Percentiles rank a stretch among this genome's conserved stretches.
These are phyloP conservation scores for Alcedo atthis DNA, from an alignment of 2,797 vertebrate species.

Conservation along the genomic window DNA sequence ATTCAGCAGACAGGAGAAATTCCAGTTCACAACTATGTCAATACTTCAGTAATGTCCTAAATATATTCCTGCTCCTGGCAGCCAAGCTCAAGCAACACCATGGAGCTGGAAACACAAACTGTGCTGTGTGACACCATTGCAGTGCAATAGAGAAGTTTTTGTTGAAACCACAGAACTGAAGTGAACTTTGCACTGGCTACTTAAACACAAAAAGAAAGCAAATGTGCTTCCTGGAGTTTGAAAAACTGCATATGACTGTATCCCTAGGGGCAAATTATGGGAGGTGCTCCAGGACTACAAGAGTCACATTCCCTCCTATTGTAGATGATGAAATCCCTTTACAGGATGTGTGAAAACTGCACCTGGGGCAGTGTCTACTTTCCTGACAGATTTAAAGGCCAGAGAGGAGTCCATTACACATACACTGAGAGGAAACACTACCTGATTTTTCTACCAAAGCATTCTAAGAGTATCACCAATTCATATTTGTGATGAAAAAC, in stretches of 20 bases:
- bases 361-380: constrained; percentile 50
- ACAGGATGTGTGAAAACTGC: constrained; percentile 69
- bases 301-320: constrained; percentile 27
- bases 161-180: constrained; percentile 33
- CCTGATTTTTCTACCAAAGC: constrained; percentile 54
- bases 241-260: constrained; percentile 22
- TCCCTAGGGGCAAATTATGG: constrained; percentile 50
- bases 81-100: background rate
- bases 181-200: constrained; percentile 51
- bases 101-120: constrained; percentile 25
- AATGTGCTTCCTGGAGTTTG: constrained; percentile 60
- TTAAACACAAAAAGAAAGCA: constrained; percentile 40
- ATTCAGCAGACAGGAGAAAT: constrained; percentile 46
- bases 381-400: constrained; percentile 69
- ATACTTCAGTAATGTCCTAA: background rate
- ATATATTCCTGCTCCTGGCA: background rate
- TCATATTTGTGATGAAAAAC: background rate
- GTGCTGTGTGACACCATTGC: background rate
- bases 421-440: constrained; percentile 52
- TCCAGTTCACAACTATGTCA: constrained; percentile 8
- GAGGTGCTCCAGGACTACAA: constrained; percentile 46
- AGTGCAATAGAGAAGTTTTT: constrained; percentile 32
- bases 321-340: constrained; percentile 63
- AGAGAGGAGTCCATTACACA: constrained; percentile 50
- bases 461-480: background rate